Evolutionary conservation across 2,888 invertebrate genomes (phyloP), one percentile per base, ranked within the genome.

Genomic region (Bedellia somnulentella): DNA sequence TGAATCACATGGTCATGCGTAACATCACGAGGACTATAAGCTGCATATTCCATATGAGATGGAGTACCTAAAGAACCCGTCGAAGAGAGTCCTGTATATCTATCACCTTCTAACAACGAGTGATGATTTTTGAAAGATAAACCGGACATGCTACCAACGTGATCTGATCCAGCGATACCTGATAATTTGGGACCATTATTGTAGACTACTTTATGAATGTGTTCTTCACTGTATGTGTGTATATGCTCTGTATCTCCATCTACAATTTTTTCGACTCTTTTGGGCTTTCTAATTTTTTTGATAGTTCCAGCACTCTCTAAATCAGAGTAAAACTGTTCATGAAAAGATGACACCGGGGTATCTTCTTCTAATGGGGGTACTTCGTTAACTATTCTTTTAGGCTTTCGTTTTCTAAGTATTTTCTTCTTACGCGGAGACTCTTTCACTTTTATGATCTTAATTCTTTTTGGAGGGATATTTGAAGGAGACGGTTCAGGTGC

Each of bases 211-310:
- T 76, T 76, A 37, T 76, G 76, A 32, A 77, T 62, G 29, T 77
- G 76, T 40, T 77, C 77, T 42, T 76, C 77, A 37, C 66, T 76
- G 36, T 73, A 77, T 1, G 75, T 75, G 40, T 77, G 77, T 37
- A 77, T 71, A 36, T 77, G 77, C 49, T 77, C 77, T 37, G 68
- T 73, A 44, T 77, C 64, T 34, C 76, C 76, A 35, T 77, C 76
- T 37, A 77, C 57, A 38, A 73, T 75, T 56, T 77, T 77, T 51
- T 77, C 76, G 26, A 77, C 59, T 41, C 76, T 57, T 45, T 63
- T 73, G 29, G 76, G 76, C 49, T 67, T 75, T 37, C 48, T 68
- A 8, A 68, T 52, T 45, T 67, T 76, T 42, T 55, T 63, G 30
- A 76, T 59, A 15, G 68, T 70, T 23, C 63, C 63, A n/a, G 64